Conservation (phyloP, 2,888 invertebrate genomes). For the Synergus laeviventris region DNA sequence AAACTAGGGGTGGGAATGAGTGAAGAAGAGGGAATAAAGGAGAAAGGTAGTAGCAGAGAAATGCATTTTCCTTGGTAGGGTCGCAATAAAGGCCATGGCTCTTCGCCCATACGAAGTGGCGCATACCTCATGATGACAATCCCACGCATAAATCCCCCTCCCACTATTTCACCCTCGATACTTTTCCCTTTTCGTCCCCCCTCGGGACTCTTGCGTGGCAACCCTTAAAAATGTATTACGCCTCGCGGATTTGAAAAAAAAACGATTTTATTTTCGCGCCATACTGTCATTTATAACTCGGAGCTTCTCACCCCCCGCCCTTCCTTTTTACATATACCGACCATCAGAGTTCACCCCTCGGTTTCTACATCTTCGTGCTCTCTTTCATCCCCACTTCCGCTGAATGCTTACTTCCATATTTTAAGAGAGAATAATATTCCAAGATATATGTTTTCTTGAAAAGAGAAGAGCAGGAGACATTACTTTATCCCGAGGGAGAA, state of each 20-base stretch:
- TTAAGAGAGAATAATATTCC: slow-evolving; percentile 53
- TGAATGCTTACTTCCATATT: background rate
- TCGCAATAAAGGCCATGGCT: slow-evolving; percentile 53
- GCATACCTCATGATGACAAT: slow-evolving; percentile 57
- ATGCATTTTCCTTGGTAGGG: slow-evolving; percentile 56
- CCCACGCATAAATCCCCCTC: slow-evolving; percentile 35
- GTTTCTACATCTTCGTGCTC: background rate
- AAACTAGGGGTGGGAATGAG: background rate
- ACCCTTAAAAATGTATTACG: slow-evolving; percentile 65
- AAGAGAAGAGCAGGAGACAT: slow-evolving; percentile 51
- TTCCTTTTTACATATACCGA: slow-evolving; percentile 42
- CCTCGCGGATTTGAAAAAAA: slow-evolving; percentile 61
- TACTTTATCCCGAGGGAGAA: slow-evolving; percentile 46
- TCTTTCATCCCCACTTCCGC: background rate
- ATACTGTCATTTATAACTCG: slow-evolving; percentile 61
- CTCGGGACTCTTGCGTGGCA: slow-evolving; percentile 43
- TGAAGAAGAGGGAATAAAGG: slow-evolving; percentile 5
- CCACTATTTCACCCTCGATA: background rate
- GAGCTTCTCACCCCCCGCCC: slow-evolving; percentile 40
- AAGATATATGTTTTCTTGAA: slow-evolving; percentile 54
- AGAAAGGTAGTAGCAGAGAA: slow-evolving; percentile 44
- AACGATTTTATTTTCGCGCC: slow-evolving; percentile 61
- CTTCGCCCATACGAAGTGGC: slow-evolving; percentile 51
- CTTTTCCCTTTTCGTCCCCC: slow-evolving; percentile 7
- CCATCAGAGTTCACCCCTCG: background rate